A percentile compares a stretch with the other conserved stretches of the same genome.
Conservation (phyloP, 2,888 invertebrate species). For the Lordiphosa andalusiaca region DNA sequence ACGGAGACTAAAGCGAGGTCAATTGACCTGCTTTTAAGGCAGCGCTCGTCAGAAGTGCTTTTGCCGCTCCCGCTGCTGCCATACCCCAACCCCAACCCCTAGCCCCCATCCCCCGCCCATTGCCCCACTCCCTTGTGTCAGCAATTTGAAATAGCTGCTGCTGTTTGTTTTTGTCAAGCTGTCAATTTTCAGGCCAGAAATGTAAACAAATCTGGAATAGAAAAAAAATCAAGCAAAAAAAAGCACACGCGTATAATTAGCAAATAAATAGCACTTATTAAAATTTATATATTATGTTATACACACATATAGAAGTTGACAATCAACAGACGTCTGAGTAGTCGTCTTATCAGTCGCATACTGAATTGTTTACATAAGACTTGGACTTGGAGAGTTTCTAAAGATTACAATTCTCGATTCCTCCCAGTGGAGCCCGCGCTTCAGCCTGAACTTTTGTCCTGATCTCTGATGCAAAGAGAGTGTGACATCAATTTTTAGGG, state of each 20-base stretch:
- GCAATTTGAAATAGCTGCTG: constrained; percentile 11
- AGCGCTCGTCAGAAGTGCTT: constrained; percentile 49
- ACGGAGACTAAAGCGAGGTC: constrained; percentile 58
- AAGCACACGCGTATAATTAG: constrained; percentile 23
- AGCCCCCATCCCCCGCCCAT: neutral
- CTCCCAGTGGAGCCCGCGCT: constrained; percentile 6
- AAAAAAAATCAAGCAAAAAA: constrained; percentile 21
- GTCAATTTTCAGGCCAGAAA: constrained; percentile 61
- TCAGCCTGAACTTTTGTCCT: constrained; percentile 37
- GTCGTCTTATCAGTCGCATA: constrained; percentile 14
- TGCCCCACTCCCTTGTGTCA: constrained; percentile 21
- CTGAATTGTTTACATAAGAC: constrained; percentile 17
- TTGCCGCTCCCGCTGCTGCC: constrained; percentile 1
- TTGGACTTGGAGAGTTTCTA: constrained; percentile 1
- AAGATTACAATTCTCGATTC: constrained; percentile 4
- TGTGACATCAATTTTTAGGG: constrained; percentile 79
- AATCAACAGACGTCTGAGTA: constrained; percentile 13
- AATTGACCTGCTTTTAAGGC: constrained; percentile 73
- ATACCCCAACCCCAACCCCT: neutral
- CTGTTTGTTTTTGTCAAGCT: constrained; percentile 48
- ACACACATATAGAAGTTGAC: constrained; percentile 6
- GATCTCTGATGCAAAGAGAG: constrained; percentile 14
- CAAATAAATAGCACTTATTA: constrained; percentile 28
- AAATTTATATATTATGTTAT: constrained; percentile 1
- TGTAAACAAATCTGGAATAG: constrained; percentile 53